Evolutionary conservation across 30 jellyfish, hydroid and myxozoan species (phyloP), one percentile per base, ranked within the genome.

Genomic region (Nemopilema nomurai): DNA sequence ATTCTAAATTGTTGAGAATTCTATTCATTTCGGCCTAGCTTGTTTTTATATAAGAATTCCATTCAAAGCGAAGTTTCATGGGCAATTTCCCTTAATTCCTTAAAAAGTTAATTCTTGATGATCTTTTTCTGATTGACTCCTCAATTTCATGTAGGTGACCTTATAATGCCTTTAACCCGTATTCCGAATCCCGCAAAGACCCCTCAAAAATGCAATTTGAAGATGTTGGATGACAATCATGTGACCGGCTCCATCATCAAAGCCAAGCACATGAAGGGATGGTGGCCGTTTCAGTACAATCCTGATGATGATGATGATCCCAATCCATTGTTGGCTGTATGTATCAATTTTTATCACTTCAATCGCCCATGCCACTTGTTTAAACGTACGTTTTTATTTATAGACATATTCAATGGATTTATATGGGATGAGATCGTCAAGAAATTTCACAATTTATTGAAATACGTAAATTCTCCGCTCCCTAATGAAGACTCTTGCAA

Each of bases 251-350:
- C 96, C 9, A 86, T 92, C 17, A 70, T 92, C 81, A 92, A 92
- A 81, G 76, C 94, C 9, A 92, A 92, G 82, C 89, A 92, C 52
- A 87, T 94, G 95, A 73, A 92, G 51, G 98, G 98, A 1, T 92
- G 98, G 98, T 92, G 98, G 98, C 98, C 98, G 8, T 87, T 92
- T 72, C 96, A 84, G 63, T 88, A 80, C 22, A 87, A 92, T 51
- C 96, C 96, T 8, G 98, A 92, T 78, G 98, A 92, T 65, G 98
- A 92, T 77, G 98, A 92, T 80, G 98, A 92, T 64, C 98, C 98
- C 4, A 79, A 92, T 57, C 98, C 98, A 16, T 69, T 87, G 18
- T 80, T 87, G 18, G 96, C 98, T 82, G 98, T 92, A 77, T 79
- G 81, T 85, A 0, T 28, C 1, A 50, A 19, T 16, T 27, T 19